These are phyloP conservation scores for Cephonodes hylas DNA, from an alignment of 2,888 invertebrate genomes.

Conservation along the genomic window DNA sequence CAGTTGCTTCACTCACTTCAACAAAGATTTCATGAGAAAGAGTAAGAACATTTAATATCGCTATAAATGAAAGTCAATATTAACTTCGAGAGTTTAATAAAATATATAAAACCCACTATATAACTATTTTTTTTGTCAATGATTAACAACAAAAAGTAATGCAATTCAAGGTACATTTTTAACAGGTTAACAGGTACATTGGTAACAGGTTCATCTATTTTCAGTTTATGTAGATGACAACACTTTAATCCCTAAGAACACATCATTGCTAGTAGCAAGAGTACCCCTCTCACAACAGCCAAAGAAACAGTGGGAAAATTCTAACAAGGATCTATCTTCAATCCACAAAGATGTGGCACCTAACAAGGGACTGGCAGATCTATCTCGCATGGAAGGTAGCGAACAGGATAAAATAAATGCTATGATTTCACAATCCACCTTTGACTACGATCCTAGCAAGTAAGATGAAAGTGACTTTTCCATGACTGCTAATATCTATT, in stretches of 20 bases:
- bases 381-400: conserved; percentile 93
- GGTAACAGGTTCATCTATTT: conserved; percentile 15
- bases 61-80: too few species aligned
- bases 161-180: not conserved
- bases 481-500: conserved; percentile 13
- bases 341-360: conserved; percentile 72
- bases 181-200: not conserved
- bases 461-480: conserved; percentile 72
- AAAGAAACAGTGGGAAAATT: conserved; percentile 88
- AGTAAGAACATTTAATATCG: too few species aligned
- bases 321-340: conserved; percentile 68
- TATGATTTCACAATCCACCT: conserved; percentile 98
- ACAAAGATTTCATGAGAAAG: too few species aligned
- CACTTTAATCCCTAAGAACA: conserved; percentile 97
- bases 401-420: conserved; percentile 99
- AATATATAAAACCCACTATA: not conserved
- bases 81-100: too few species aligned
- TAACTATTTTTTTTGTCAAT: too few species aligned
- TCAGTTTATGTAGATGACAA: conserved; percentile 95
- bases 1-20: too few species aligned
- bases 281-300: conserved; percentile 91
- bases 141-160: not conserved
- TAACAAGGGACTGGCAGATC: conserved; percentile 87
- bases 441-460: conserved; percentile 98
- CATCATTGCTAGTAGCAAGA: conserved; percentile 96